phyloP scores from a whole-genome alignment of 1,140 invertebrate genomes.

The Trinorchestia longiramus region DNA sequence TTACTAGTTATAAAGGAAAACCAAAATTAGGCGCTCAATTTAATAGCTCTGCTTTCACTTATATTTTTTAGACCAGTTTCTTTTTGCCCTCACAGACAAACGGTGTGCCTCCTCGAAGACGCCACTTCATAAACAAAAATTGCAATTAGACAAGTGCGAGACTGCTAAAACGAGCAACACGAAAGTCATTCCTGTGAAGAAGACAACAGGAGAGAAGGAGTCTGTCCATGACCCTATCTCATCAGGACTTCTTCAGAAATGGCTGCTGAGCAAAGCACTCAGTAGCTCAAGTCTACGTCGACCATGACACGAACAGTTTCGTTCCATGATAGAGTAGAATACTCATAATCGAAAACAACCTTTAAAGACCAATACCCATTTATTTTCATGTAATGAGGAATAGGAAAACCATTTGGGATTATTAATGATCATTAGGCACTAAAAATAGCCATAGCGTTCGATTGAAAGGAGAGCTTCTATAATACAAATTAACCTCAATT shows the following conservation, averaged over 20 bases:
- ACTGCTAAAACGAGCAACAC: background rate
- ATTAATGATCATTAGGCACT: too few relatives aligned
- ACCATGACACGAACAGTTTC: background rate
- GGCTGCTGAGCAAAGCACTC: background rate
- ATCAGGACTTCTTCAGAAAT: background rate
- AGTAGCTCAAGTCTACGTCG: background rate
- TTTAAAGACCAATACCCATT: background rate
- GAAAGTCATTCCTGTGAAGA: background rate
- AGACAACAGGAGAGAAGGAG: background rate
- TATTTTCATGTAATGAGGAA: too few relatives aligned
- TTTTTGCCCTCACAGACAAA: too few relatives aligned
- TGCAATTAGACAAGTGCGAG: background rate
- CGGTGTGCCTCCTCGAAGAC: background rate
- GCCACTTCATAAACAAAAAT: background rate
- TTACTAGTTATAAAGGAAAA: background rate
- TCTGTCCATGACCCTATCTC: background rate
- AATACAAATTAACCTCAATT: too few relatives aligned
- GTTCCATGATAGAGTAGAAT: background rate
- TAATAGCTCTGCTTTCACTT: background rate
- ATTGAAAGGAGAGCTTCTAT: too few relatives aligned
- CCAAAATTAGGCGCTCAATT: background rate
- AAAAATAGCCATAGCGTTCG: too few relatives aligned
- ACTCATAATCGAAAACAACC: background rate
- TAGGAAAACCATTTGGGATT: background rate
- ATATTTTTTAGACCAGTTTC: too few relatives aligned